Evolutionary conservation across 53 echinoderm and acorn worm species (phyloP).

Genomic region (Arbacia lixula): DNA sequence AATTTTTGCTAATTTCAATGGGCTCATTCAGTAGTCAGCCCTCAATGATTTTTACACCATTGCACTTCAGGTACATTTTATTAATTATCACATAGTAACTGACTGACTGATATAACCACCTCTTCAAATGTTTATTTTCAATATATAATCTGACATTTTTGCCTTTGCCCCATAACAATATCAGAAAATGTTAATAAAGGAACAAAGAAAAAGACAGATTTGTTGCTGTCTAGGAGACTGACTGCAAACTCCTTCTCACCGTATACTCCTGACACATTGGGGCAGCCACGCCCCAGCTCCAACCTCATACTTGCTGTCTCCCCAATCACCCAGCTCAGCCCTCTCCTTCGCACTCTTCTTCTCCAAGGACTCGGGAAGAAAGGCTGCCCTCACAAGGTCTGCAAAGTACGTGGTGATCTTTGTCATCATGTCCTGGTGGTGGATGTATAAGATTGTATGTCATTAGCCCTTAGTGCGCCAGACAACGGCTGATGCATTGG

Average conservation of each 20-base stretch:
- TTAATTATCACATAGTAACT: no score
- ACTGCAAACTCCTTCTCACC: no score
- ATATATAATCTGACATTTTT: background rate
- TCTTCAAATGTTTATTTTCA: no score
- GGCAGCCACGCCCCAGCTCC: constrained; percentile 96
- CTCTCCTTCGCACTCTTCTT: constrained; percentile 75
- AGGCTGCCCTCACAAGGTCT: constrained; percentile 95
- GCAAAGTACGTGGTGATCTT: constrained; percentile 81
- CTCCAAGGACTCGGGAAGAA: constrained; percentile 81
- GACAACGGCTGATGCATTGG: no score
- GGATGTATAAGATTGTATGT: no score
- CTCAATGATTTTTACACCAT: no score
- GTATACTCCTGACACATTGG: constrained; percentile 91
- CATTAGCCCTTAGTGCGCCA: no score
- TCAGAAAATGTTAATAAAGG: background rate
- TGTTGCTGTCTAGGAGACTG: no score
- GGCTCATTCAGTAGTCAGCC: no score
- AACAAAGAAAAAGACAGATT: background rate
- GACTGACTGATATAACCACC: no score
- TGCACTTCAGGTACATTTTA: no score
- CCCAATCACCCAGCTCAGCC: constrained; percentile 81
- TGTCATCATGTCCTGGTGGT: constrained; percentile 93
- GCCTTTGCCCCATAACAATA: background rate
- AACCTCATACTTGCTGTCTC: constrained; percentile 69
- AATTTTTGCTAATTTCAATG: no score